A percentile compares a stretch with the other conserved stretches of the same genome.
phyloP scores from a whole-genome alignment of 2,113 vertebrate genomes.

The Camelus dromedarius region DNA sequence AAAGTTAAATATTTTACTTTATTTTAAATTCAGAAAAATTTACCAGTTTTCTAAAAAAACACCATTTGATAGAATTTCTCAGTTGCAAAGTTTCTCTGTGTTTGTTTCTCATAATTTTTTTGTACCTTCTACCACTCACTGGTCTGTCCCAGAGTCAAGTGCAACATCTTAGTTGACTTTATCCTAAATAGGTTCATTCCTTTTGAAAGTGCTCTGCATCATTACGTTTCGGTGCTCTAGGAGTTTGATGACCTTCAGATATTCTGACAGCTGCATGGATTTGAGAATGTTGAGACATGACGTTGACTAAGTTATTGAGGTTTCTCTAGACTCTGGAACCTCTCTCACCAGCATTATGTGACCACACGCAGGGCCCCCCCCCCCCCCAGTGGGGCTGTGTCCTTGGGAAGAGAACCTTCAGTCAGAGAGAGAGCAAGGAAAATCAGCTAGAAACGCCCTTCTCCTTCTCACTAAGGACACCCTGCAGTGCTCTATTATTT shows the following conservation, averaged over 20 bases:
- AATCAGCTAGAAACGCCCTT: background rate
- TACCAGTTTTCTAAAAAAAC: background rate
- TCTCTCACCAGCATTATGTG: too few species aligned
- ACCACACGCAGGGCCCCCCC: background rate
- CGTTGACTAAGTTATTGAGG: background rate
- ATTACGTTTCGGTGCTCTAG: background rate
- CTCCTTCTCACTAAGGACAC: background rate
- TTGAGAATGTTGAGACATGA: background rate
- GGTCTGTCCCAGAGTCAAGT: slow-evolving; percentile 36
- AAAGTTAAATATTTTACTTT: slow-evolving; percentile 9
- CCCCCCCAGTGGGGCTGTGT: background rate
- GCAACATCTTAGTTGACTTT: slow-evolving; percentile 26
- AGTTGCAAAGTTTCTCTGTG: slow-evolving; percentile 40
- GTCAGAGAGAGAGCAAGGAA: background rate
- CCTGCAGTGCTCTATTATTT: background rate
- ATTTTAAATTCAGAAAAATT: slow-evolving; percentile 42
- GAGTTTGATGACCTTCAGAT: background rate
- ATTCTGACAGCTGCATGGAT: background rate
- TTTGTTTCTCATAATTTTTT: slow-evolving; percentile 28
- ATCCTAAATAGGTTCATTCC: background rate
- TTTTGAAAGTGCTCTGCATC: background rate
- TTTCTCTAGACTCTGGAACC: background rate
- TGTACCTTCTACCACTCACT: background rate
- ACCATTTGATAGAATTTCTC: slow-evolving; percentile 24
- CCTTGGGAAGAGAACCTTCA: background rate